Base-by-base conservation (phyloP, 1,140 invertebrate species). In the Cyclargus thomasi region DNA sequence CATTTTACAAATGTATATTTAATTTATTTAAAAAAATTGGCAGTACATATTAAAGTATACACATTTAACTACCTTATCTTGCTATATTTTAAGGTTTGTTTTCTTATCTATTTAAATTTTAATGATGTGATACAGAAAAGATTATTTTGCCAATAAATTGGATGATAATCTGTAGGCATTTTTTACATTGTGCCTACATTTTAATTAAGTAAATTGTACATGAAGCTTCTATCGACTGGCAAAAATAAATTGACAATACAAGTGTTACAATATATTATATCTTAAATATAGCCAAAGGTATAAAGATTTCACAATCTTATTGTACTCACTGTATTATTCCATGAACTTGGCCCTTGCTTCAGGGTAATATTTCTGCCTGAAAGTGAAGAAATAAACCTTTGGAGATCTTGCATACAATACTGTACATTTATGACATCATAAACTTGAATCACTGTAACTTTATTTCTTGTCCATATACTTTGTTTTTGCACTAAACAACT, bases 241-340 rank as follows among this genome's bases (percentile, higher is more conserved):
- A 47, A 47, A 47, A 47, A 47, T 47, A 47, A 47, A 47, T 29
- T 0, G 14, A 47, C 39, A 47, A 47, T 47, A 47, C 39, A 47
- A 47, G 39, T 8, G 11, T 16, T 14, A 47, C 39, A 14, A 47
- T 0, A 47, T 14, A 47, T 20, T 7, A 29, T 29, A 4, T 3
- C 6, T 29, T 29, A 29, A 29, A 29, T 29, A 29, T 29, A 29
- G 6, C 6, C 20, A 1, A 20, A 1, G 8, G 21, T 59, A 59
- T 20, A 20, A 18, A 7, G 5, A 18, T 20, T 59, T 59, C n/a
- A 59, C 3, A 18, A 59, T n/a, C 3, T 22, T 53, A n/a, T 23
- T 65, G 17, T 20, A 74, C 65, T 73, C 66, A 73, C 72, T 63
- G 57, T 64, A 66, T 70, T 70, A 70, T 70, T 68, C 64, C 68